Evolutionary conservation across 2,113 vertebrate genomes (phyloP).

Genomic region (Eulacestoma nigropectus): DNA sequence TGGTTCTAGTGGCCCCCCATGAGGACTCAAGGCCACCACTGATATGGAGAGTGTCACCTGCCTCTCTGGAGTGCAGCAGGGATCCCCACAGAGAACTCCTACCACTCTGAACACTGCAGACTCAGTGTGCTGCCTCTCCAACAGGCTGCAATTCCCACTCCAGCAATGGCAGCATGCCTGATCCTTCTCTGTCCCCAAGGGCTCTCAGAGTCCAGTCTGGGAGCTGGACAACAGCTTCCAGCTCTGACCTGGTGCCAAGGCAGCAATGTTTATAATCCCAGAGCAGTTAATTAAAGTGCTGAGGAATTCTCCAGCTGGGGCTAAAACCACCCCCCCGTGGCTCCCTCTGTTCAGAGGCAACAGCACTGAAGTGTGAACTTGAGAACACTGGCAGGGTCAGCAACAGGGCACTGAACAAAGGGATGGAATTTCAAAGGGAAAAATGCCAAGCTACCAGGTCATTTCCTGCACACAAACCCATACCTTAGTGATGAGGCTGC

Average conservation of each 20-base stretch:
- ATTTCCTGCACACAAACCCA: not conserved
- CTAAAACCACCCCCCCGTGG: not conserved
- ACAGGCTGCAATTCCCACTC: not conserved
- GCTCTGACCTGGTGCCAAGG: not conserved
- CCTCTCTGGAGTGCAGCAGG: not conserved
- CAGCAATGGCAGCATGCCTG: not conserved
- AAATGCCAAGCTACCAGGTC: not conserved
- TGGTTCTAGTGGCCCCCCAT: not conserved
- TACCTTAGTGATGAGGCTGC: constrained; percentile 98
- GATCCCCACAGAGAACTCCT: not conserved
- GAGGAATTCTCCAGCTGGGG: not conserved
- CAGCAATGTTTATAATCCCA: not conserved
- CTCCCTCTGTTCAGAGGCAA: not conserved
- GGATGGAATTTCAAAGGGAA: not conserved
- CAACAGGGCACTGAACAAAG: not conserved
- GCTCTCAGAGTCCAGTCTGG: not conserved
- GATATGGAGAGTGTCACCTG: not conserved
- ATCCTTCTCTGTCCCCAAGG: not conserved
- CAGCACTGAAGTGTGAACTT: not conserved
- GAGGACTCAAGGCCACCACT: not conserved
- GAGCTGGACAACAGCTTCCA: not conserved
- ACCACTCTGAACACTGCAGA: not conserved
- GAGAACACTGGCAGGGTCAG: not conserved
- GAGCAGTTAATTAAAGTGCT: not conserved
- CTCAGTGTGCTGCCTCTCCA: not conserved